Evolutionary conservation across 2,797 vertebrate genomes (phyloP), one percentile per base, ranked within the genome.

Genomic region (Thalassophryne amazonica): DNA sequence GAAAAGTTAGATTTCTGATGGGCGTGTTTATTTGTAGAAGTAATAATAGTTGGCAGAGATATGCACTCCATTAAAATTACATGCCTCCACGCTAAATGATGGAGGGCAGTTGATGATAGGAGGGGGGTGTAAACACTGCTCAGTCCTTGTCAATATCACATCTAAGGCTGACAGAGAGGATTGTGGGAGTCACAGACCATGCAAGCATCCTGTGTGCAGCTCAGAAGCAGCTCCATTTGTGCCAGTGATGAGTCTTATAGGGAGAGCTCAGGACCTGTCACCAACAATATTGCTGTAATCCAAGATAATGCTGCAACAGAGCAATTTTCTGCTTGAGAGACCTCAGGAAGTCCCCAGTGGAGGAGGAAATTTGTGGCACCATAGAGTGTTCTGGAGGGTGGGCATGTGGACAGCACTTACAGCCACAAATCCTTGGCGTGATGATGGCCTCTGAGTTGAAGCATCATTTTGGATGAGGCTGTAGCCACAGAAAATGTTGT

Each of bases 321-420:
- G 87, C 89, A 92, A 92, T 91, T 92, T 92, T 91, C 89, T 87
- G 86, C 88, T 87, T 78, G 80, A 90, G 80, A 89, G 86, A 91
- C 87, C 87, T 88, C 80, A 82, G 86, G 83, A 88, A 89, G 86
- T 91, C 83, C 78, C 81, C 76, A 87, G 69, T 87, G 84, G 85
- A 90, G 83, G 86, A 86, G 83, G 86, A 89, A 86, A 88, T 91
- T 83, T 90, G 88, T 88, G 88, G 84, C 87, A 80, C 78, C 83
- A 83, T 77, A 81, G 84, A 89, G 87, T 86, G 84, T 84, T 87
- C 68, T 88, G 86, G 84, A 88, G 84, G 81, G 80, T 87, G 80
- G 81, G 81, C 80, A 84, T 90, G 84, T 86, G 83, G 87, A 87
- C 84, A 81, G 82, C 86, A 87, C 85, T 89, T 83, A 87, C 61